Percentiles rank a stretch among this genome's conserved stretches.
These are phyloP conservation scores for Cardiocondyla obscurior DNA, from an alignment of 1,140 invertebrate genomes.

Conservation along the genomic window DNA sequence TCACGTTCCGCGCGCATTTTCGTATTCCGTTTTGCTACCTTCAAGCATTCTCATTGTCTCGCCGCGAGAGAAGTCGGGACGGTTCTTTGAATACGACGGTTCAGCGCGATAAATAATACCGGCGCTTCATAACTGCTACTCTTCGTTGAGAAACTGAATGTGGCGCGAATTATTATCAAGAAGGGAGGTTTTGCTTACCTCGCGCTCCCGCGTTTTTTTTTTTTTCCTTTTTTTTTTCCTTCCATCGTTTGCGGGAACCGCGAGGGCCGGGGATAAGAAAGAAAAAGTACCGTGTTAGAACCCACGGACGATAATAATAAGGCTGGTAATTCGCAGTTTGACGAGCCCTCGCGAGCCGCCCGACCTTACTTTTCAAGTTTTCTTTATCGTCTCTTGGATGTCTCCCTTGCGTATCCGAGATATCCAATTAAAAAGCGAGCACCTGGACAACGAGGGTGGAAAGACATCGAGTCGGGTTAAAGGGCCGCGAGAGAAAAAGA, in stretches of 20 bases:
- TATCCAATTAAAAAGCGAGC: slow-evolving; percentile 80
- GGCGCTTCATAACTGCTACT: slow-evolving; percentile 44
- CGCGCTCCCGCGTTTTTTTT: no score
- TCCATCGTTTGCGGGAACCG: slow-evolving; percentile 12
- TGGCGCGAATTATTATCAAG: slow-evolving; percentile 42
- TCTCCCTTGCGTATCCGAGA: slow-evolving; percentile 75
- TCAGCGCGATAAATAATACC: slow-evolving; percentile 49
- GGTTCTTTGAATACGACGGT: slow-evolving; percentile 46
- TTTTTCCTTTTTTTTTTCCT: slow-evolving; percentile 29
- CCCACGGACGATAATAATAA: slow-evolving; percentile 81
- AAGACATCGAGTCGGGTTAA: slow-evolving; percentile 34
- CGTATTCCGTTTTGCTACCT: slow-evolving; percentile 35
- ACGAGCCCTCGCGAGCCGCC: slow-evolving; percentile 76
- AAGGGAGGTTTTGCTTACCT: slow-evolving; percentile 3
- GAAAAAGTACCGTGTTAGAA: slow-evolving; percentile 74
- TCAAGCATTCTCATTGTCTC: slow-evolving; percentile 11
- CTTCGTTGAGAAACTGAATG: slow-evolving; percentile 49
- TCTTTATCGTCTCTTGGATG: slow-evolving; percentile 75
- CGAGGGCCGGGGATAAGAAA: slow-evolving; percentile 20
- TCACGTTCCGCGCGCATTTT: slow-evolving; percentile 25
- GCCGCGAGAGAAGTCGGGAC: slow-evolving; percentile 24
- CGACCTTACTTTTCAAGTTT: slow-evolving; percentile 74
- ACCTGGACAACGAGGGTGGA: slow-evolving; percentile 69
- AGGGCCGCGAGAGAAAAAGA: slow-evolving; percentile 34
- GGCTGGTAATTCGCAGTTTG: slow-evolving; percentile 82